These are phyloP conservation scores for Scaptomyza cyrtandrae DNA, from an alignment of 2,888 invertebrate species.

Conservation along the genomic window DNA sequence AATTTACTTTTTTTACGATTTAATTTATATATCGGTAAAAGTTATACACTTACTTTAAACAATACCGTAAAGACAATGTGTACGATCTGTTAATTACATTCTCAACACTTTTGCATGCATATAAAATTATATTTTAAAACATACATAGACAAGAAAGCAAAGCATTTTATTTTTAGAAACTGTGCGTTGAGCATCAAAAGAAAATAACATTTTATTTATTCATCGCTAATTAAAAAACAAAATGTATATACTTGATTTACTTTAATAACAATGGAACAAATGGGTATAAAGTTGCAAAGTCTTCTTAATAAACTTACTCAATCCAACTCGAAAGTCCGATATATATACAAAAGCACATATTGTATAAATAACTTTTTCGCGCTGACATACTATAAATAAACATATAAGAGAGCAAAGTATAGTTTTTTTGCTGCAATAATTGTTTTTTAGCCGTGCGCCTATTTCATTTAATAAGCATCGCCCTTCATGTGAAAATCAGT, in stretches of 20 bases:
- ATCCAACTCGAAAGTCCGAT: background rate
- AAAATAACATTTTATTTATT: background rate
- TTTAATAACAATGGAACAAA: background rate
- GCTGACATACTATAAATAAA: constrained; percentile 2
- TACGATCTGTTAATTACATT: background rate
- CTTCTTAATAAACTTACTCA: background rate
- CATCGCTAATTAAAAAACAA: background rate
- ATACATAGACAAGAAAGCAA: background rate
- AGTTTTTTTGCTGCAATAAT: background rate
- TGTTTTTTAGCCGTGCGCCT: background rate
- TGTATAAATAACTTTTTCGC: constrained; percentile 44
- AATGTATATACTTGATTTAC: background rate
- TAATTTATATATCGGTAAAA: no score
- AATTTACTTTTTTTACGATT: no score
- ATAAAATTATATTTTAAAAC: background rate
- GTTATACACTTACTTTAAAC: no score
- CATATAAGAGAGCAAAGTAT: background rate
- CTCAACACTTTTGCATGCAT: background rate
- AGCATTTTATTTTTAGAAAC: constrained; percentile 30
- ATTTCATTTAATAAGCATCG: background rate
- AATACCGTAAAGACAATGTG: background rate
- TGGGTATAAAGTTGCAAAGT: constrained; percentile 7
- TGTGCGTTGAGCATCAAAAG: background rate
- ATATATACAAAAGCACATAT: constrained; percentile 10
- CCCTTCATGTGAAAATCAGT: background rate